Conservation (phyloP, 2,113 vertebrate genomes). For the Trematocara unimaculatum region DNA sequence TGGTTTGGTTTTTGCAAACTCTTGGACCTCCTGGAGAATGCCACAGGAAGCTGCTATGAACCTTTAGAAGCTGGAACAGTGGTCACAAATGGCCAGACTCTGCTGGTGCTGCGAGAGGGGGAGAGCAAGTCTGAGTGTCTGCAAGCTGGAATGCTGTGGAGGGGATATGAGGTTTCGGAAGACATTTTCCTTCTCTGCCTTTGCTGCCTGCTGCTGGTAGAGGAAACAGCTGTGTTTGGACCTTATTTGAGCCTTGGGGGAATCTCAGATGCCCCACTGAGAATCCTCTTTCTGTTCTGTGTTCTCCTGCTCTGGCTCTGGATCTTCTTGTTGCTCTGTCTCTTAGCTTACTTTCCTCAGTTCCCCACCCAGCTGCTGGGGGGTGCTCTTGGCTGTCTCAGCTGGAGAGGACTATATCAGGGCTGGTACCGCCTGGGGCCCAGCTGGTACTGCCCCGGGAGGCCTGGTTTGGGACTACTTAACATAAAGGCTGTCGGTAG, state of each 20-base stretch:
- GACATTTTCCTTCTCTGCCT: slow-evolving; percentile 85
- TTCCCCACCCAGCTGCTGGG: slow-evolving; percentile 84
- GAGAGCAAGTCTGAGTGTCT: slow-evolving; percentile 76
- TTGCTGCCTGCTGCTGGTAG: slow-evolving; percentile 82
- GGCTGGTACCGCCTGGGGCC: slow-evolving; percentile 79
- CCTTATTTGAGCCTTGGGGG: slow-evolving; percentile 80
- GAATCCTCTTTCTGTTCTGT: slow-evolving; percentile 84
- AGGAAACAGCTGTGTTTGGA: slow-evolving; percentile 82
- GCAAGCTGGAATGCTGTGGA: slow-evolving; percentile 78
- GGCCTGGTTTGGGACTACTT: slow-evolving; percentile 81
- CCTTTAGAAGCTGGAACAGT: slow-evolving; percentile 33
- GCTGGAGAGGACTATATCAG: slow-evolving; percentile 86
- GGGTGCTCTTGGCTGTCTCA: slow-evolving; percentile 80
- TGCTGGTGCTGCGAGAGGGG: slow-evolving; percentile 74
- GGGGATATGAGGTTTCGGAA: slow-evolving; percentile 82
- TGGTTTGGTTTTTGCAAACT: slow-evolving; percentile 77
- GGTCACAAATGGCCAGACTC: slow-evolving; percentile 33
- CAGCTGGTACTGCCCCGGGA: slow-evolving; percentile 81
- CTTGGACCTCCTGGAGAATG: slow-evolving; percentile 78
- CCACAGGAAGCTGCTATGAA: slow-evolving; percentile 84
- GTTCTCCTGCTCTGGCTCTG: slow-evolving; percentile 80
- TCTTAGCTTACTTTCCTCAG: slow-evolving; percentile 80
- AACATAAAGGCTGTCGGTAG: slow-evolving; percentile 40
- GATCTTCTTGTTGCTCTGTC: slow-evolving; percentile 81
- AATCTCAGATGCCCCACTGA: slow-evolving; percentile 73